A percentile compares a stretch with the other conserved stretches of the same genome.
Conservation (phyloP, 2,888 invertebrate species). For the Abrostola tripartita region DNA sequence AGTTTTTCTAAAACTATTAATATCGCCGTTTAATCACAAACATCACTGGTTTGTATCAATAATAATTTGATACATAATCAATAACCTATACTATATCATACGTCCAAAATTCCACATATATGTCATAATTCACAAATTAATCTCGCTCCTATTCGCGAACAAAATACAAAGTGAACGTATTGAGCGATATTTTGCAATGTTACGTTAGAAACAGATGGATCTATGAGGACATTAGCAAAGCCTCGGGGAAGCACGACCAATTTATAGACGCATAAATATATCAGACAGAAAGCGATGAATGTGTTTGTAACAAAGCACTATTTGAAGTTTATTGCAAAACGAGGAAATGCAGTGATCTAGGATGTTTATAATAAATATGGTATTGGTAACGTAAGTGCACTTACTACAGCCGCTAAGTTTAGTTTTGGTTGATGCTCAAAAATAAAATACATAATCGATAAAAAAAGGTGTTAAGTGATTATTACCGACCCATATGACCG, state of each 20-base stretch:
- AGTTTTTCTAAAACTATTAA: no score
- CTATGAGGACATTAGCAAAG: conserved; percentile 54
- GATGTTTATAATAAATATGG: conserved; percentile 15
- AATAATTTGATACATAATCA: no score
- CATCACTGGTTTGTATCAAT: no score
- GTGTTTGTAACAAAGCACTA: conserved; percentile 48
- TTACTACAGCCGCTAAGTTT: no score
- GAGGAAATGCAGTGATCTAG: conserved; percentile 22
- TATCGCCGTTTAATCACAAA: no score
- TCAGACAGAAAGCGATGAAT: conserved; percentile 48
- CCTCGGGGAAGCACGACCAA: conserved; percentile 51
- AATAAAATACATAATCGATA: no score
- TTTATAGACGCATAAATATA: conserved; percentile 58
- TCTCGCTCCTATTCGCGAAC: conserved; percentile 29
- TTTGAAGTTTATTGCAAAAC: conserved; percentile 44
- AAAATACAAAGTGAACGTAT: conserved; percentile 44
- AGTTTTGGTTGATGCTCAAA: no score
- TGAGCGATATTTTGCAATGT: conserved; percentile 47
- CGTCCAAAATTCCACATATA: conserved; percentile 13
- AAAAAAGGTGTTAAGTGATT: no score
- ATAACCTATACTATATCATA: no score
- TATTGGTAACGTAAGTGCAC: not conserved
- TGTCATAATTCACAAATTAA: conserved; percentile 8
- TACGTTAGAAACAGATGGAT: conserved; percentile 45
- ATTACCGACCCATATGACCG: no score